These are phyloP conservation scores for Lophura nycthemera DNA, from an alignment of 2,113 vertebrate species.

Conservation along the genomic window DNA sequence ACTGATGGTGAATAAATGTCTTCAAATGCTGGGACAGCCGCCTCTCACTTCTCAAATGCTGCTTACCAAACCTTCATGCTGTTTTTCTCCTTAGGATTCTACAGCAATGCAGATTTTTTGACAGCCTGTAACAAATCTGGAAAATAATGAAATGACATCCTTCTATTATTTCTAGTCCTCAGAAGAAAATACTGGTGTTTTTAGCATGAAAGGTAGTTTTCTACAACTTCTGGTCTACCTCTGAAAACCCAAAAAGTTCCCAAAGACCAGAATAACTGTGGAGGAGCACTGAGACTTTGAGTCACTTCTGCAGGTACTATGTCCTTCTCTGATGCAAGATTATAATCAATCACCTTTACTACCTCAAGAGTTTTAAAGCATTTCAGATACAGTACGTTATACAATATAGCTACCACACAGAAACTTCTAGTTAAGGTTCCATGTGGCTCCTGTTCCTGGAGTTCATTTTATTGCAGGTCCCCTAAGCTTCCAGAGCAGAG, in stretches of 20 bases:
- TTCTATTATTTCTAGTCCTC: background rate
- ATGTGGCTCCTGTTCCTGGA: background rate
- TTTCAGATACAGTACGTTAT: background rate
- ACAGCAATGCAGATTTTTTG: background rate
- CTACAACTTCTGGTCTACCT: background rate
- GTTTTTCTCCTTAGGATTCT: background rate
- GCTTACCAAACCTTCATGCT: background rate
- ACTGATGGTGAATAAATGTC: background rate
- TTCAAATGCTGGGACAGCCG: background rate
- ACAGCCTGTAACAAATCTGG: background rate
- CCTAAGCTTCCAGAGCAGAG: background rate
- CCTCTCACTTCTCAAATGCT: background rate
- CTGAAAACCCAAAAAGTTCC: background rate
- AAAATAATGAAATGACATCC: background rate
- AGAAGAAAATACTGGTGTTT: background rate
- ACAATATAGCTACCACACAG: background rate
- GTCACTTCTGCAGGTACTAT: background rate
- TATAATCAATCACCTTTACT: background rate
- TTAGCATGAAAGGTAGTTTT: background rate
- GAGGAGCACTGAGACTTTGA: background rate
- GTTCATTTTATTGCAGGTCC: background rate
- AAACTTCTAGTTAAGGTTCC: background rate
- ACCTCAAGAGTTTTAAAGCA: background rate
- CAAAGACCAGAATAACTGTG: background rate
- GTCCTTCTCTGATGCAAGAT: background rate